phyloP scores from a whole-genome alignment of 2,888 invertebrate species.

The Drosophila picticornis region DNA sequence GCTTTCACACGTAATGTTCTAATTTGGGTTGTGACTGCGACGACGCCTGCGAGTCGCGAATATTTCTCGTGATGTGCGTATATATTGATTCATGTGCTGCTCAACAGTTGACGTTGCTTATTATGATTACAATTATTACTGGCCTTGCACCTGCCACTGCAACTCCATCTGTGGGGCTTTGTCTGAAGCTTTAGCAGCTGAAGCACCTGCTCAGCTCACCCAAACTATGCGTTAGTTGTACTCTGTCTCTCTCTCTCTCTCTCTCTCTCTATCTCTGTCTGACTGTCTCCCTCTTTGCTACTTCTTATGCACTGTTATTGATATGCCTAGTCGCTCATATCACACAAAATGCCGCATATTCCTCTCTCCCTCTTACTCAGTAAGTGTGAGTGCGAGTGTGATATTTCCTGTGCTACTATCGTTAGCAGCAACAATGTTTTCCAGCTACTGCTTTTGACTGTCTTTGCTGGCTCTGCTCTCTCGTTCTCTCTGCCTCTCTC shows the following conservation, averaged over 20 bases:
- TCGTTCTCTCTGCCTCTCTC: not conserved
- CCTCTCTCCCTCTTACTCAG: not conserved
- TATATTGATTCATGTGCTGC: constrained; percentile 5
- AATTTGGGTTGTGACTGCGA: constrained; percentile 58
- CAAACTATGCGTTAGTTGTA: constrained; percentile 6
- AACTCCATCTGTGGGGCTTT: constrained; percentile 23
- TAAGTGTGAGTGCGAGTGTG: constrained; percentile 23
- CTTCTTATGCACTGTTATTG: constrained; percentile 38
- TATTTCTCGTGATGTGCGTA: constrained; percentile 14
- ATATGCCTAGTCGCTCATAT: constrained; percentile 55
- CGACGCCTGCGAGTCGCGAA: constrained; percentile 13
- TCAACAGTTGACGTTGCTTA: constrained; percentile 25
- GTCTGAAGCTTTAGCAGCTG: constrained; percentile 25
- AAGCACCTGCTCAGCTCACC: constrained; percentile 22
- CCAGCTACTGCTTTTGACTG: constrained; percentile 42
- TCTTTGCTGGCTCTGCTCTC: constrained; percentile 37
- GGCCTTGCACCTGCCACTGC: constrained; percentile 41
- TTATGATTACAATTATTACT: constrained; percentile 6
- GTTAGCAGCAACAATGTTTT: constrained; percentile 36
- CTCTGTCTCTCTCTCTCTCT: not conserved
- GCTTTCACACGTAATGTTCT: constrained; percentile 62
- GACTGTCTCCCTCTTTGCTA: not conserved
- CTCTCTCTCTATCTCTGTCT: not conserved
- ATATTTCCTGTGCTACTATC: constrained; percentile 59
- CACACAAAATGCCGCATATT: constrained; percentile 42